Percentiles rank a stretch among this genome's conserved stretches.
Evolutionary conservation across 2,888 invertebrate species (phyloP).

Genomic region (Drosophila paramelanica): DNA sequence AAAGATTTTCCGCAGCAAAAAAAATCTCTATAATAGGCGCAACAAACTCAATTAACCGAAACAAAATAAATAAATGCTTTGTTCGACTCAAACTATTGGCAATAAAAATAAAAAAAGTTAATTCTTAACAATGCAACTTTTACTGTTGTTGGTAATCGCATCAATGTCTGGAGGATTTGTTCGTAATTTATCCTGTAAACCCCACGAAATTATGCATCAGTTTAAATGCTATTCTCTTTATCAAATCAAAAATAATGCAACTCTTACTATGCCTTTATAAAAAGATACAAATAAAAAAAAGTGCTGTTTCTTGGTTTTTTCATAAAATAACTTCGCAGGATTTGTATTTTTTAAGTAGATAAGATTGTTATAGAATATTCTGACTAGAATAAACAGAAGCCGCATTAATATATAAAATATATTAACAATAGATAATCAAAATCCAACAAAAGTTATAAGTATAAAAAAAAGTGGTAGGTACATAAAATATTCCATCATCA

Average conservation of each 20-base stretch:
- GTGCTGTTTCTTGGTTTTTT: too few relatives aligned
- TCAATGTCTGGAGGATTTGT: neutral
- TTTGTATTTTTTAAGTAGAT: too few relatives aligned
- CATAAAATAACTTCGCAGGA: too few relatives aligned
- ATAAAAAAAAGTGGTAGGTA: neutral
- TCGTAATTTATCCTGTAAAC: neutral
- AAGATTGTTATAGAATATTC: too few relatives aligned
- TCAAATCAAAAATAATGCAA: neutral
- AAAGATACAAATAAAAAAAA: neutral
- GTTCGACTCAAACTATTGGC: too few relatives aligned
- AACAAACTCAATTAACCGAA: neutral
- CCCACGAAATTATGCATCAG: neutral
- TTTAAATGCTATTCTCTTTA: neutral
- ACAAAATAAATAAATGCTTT: too few relatives aligned
- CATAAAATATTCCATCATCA: constrained; percentile 1
- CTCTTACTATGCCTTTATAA: neutral
- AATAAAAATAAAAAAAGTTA: neutral
- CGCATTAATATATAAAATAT: too few relatives aligned
- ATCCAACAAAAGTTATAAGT: too few relatives aligned
- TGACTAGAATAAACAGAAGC: too few relatives aligned
- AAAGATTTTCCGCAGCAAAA: neutral
- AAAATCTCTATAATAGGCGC: neutral
- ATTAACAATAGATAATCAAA: neutral
- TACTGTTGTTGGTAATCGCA: neutral
- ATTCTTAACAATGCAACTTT: neutral